Conservation (phyloP, 2,797 vertebrate species). For the Denticeps clupeoides region DNA sequence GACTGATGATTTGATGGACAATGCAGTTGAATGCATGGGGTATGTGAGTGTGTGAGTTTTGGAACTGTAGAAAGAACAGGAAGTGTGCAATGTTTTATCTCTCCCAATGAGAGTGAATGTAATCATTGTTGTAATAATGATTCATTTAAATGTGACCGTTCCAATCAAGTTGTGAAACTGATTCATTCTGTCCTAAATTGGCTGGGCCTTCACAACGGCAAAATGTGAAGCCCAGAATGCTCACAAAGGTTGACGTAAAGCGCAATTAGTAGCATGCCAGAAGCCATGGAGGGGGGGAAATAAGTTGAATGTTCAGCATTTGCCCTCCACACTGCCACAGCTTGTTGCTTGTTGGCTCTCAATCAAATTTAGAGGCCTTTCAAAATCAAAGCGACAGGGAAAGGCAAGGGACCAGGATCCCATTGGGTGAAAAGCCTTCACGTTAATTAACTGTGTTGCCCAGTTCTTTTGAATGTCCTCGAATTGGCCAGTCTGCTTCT, state of each 20-base stretch:
- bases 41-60: too few relatives aligned
- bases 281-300: not conserved
- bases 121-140: too few relatives aligned
- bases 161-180: not conserved
- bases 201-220: not conserved
- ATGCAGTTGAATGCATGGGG: too few relatives aligned
- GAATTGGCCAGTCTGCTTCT: conserved; percentile 27
- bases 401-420: conserved; percentile 8
- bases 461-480: conserved; percentile 15
- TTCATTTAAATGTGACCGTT: not conserved
- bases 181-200: not conserved
- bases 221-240: conserved; percentile 8
- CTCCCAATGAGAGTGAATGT: too few relatives aligned
- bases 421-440: conserved; percentile 11
- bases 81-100: too few relatives aligned
- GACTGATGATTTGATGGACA: too few relatives aligned
- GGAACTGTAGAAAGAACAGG: too few relatives aligned
- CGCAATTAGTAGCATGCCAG: conserved; percentile 17
- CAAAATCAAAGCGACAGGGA: conserved; percentile 10
- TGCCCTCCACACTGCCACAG: not conserved
- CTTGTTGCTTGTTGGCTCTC: not conserved
- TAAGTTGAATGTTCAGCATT: not conserved
- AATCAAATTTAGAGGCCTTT: conserved; percentile 10
- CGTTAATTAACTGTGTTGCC: conserved; percentile 31
- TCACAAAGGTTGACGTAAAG: conserved; percentile 6